Evolutionary conservation across 2,113 vertebrate species (phyloP), one percentile per base, ranked within the genome.

Genomic region (Arizona elegans): DNA sequence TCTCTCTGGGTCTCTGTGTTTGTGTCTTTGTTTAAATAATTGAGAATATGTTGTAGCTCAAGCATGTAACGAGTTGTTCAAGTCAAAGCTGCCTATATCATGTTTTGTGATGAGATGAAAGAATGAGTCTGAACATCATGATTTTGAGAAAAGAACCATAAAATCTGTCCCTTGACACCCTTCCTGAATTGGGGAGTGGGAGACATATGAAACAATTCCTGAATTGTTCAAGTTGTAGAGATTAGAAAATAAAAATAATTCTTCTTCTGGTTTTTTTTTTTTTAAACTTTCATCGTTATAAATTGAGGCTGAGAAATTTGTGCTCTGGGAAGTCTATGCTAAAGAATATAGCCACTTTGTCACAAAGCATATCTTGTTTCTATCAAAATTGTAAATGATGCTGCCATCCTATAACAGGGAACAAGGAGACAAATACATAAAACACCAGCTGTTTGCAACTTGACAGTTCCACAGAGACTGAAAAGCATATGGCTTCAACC

Each of bases 351-450:
- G 10, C 19, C 93, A 90, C 3, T 26, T 86, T 89, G 92, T 93
- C 58, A 95, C 87, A 95, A 96, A 93, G 1, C 15, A 92, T 6
- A 1, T 95, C 93, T 92, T 0, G 8, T 91, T 94, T 55, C 1
- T 59, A 52, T 93, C 62, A 89, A 92, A 70, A 93, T 92, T 95
- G 91, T 6, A 91, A 95, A 94, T 47, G 59, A 92, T 10, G 93
- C 26, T 90, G 38, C 91, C 52, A 19, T 95, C 21, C 33, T 11
- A 85, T 90, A 58, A 87, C 50, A 33, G 55, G 55, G 94, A 93
- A 90, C 17, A 96, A 95, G 93, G 92, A 94, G 91, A 91, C 87
- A 91, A 96, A 92, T 52, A 93, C 93, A 53, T 88, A 52, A 95
- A 95, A 93, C 81, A 0, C 88, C 90, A 96, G 89, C 26, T 75